These are phyloP conservation scores for Drosophila paulistorum DNA, from an alignment of 1,140 invertebrate genomes.

Conservation along the genomic window DNA sequence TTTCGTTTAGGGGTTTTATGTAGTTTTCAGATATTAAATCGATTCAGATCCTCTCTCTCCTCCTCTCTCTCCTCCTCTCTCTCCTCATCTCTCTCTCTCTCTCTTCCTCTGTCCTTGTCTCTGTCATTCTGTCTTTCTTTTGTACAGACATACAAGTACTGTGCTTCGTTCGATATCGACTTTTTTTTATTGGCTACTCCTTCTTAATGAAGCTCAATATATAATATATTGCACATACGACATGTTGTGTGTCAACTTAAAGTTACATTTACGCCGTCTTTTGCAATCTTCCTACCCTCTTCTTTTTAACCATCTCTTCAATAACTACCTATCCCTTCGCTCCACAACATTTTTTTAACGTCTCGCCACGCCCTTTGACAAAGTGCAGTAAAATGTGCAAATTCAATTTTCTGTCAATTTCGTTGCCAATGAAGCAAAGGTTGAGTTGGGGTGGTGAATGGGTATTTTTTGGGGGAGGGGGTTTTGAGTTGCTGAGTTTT, in stretches of 20 bases:
- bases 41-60: background rate
- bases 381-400: constrained; percentile 76
- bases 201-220: background rate
- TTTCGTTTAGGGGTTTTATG: background rate
- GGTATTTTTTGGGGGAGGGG: background rate
- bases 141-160: no score
- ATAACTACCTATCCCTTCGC: no score
- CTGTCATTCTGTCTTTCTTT: background rate
- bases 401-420: constrained; percentile 75
- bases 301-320: background rate
- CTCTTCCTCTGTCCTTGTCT: no score
- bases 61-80: background rate
- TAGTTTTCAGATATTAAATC: background rate
- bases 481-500: background rate
- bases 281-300: background rate
- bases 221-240: constrained; percentile 47
- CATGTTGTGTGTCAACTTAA: constrained; percentile 59
- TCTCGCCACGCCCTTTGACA: constrained; percentile 35
- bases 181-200: background rate
- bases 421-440: constrained; percentile 22
- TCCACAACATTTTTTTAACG: background rate
- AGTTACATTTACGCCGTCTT: constrained; percentile 22
- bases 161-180: background rate
- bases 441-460: constrained; percentile 2
- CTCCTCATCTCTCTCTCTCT: background rate